Conservation (phyloP, 2,113 vertebrate species). For the Noturus placidus region DNA sequence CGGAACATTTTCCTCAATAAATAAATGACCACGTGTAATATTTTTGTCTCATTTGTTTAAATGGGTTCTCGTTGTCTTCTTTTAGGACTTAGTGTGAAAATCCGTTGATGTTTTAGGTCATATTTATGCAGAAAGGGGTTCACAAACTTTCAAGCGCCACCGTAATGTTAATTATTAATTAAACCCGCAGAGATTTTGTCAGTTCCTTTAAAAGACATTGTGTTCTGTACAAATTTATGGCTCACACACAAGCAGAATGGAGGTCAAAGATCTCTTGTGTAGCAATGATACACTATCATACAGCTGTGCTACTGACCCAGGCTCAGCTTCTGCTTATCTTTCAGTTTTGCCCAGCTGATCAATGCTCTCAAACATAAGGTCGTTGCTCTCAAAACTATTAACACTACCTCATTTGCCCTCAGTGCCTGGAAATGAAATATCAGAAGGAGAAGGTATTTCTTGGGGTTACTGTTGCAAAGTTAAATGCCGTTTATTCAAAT, state of each 20-base stretch:
- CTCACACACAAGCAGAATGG: slow-evolving; percentile 5
- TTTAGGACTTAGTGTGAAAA: too few relatives aligned
- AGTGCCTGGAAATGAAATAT: background rate
- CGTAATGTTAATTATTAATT: background rate
- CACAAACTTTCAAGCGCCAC: too few relatives aligned
- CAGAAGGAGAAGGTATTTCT: background rate
- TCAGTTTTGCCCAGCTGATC: background rate
- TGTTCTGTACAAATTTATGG: background rate
- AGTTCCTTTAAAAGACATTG: background rate
- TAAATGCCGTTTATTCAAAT: background rate
- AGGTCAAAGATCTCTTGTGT: slow-evolving; percentile 19
- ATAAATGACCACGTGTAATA: too few relatives aligned
- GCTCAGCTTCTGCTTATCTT: slow-evolving; percentile 25
- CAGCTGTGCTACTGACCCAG: slow-evolving; percentile 7
- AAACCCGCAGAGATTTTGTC: background rate
- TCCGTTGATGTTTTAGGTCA: too few relatives aligned
- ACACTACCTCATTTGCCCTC: background rate
- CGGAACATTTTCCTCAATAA: too few relatives aligned
- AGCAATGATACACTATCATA: background rate
- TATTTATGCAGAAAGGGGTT: too few relatives aligned
- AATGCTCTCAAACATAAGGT: slow-evolving; percentile 9
- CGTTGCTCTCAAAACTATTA: background rate
- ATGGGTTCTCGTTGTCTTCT: too few relatives aligned
- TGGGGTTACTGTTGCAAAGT: background rate
- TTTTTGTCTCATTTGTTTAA: too few relatives aligned